phyloP scores from a whole-genome alignment of 2,888 invertebrate genomes.

The Drosophila atripex region DNA sequence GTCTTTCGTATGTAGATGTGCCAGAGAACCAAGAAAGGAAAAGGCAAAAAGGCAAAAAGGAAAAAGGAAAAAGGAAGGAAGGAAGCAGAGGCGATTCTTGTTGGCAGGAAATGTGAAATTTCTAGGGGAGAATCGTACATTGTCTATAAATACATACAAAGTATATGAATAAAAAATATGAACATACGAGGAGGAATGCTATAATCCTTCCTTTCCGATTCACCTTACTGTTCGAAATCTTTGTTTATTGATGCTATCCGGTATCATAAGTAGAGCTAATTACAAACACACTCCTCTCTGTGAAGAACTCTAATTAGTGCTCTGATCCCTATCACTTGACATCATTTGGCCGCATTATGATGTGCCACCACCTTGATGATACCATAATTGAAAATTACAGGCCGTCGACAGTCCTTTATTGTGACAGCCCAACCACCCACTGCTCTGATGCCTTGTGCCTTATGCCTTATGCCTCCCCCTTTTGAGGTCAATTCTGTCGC shows the following conservation, averaged over 20 bases:
- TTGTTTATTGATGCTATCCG: constrained; percentile 17
- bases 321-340: constrained; percentile 68
- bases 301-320: constrained; percentile 65
- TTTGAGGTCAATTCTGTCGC: constrained; percentile 48
- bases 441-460: constrained; percentile 2
- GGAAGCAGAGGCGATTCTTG: constrained; percentile 43
- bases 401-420: constrained; percentile 33
- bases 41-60: constrained; percentile 34
- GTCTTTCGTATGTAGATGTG: constrained; percentile 52
- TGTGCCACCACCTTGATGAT: constrained; percentile 35
- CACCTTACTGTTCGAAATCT: not conserved
- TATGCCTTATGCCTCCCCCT: constrained; percentile 25
- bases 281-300: constrained; percentile 37
- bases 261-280: constrained; percentile 47
- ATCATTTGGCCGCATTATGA: constrained; percentile 77
- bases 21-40: not conserved
- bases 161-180: not conserved
- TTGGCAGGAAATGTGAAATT: constrained; percentile 44
- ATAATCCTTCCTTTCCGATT: constrained; percentile 1
- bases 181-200: not conserved
- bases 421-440: constrained; percentile 24
- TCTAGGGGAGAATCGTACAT: constrained; percentile 21
- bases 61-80: constrained; percentile 36
- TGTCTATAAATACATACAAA: not conserved
- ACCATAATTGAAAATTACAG: constrained; percentile 71